phyloP scores from a whole-genome alignment of 2,888 invertebrate species.

The Sphaeridia pumilis region DNA sequence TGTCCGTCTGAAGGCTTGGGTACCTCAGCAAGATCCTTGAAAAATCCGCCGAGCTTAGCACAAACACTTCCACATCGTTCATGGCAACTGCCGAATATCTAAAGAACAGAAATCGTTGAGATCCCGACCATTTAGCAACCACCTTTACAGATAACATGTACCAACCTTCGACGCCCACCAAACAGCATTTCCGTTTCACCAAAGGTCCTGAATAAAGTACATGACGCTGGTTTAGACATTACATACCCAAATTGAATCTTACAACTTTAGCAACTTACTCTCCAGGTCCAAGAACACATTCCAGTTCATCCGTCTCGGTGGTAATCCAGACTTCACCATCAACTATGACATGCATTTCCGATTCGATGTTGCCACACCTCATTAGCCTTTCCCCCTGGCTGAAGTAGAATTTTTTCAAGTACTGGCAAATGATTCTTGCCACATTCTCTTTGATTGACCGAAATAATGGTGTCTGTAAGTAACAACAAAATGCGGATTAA shows the following conservation, averaged over 20 bases:
- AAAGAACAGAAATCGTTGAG: no score
- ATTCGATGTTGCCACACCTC: slow-evolving; percentile 26
- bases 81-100: slow-evolving; percentile 31
- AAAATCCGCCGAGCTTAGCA: slow-evolving; percentile 23
- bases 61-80: slow-evolving; percentile 18
- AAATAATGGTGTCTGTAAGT: slow-evolving; percentile 21
- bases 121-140: no score
- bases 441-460: slow-evolving; percentile 16
- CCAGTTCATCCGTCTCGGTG: slow-evolving; percentile 17
- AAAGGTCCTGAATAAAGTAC: slow-evolving; percentile 16
- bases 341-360: slow-evolving; percentile 27
- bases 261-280: slow-evolving; percentile 7
- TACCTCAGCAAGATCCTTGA: slow-evolving; percentile 20
- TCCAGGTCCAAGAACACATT: slow-evolving; percentile 19
- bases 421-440: slow-evolving; percentile 20
- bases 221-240: background rate
- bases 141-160: no score
- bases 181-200: slow-evolving; percentile 25
- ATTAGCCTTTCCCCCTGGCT: slow-evolving; percentile 24
- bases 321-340: slow-evolving; percentile 26
- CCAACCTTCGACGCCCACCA: slow-evolving; percentile 11
- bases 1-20: slow-evolving; percentile 12
- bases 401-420: slow-evolving; percentile 22
- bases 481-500: background rate
- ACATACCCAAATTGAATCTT: background rate